Base-by-base conservation (phyloP, 1,140 invertebrate genomes). In the Diprion similis region DNA sequence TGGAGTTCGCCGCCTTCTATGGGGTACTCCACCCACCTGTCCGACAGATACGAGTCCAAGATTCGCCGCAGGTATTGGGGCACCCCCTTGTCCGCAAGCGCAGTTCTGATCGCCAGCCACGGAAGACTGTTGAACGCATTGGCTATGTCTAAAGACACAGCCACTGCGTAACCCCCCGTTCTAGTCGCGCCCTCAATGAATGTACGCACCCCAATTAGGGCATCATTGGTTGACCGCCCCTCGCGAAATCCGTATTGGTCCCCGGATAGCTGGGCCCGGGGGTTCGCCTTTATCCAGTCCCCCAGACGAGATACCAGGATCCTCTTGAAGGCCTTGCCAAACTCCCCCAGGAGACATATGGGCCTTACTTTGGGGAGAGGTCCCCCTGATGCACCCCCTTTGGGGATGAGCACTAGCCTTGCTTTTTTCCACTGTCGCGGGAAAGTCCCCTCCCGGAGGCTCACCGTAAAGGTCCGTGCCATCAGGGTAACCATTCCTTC, bases 231-330 rank as follows among this genome's bases (percentile, higher is more conserved):
- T 8, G 79, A 82, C 48, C 66, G 73, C 4, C 81, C 80, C 70
- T 71, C 67, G 47, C 79, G 67, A 67, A 84, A 87, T 2, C 86
- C 84, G 73, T 74, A 85, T 76, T 86, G 85, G 37, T 70, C 77
- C 6, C 45, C 11, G 1, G 75, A 77, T 8, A 81, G 72, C 9
- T 51, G 73, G n/a, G 65, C 77, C 9, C 65, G 65, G 1, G 59
- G 11, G 46, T 75, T 67, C n/a, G n/a, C n/a, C n/a, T n/a, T n/a
- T 0, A 79, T 37, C 15, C 73, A 47, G 45, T n/a, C 66, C 71
- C 76, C 66, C 17, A 81, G 47, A 46, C 78, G 71, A 0, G 9
- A 46, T 47, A 46, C 64, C 8, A 84, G 66, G 17, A 82, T 18
- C 3, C 18, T 68, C 65, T 83, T 80, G 15, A 74, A 68, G 6